Conservation (phyloP, 2,797 vertebrate genomes). For the Toxotes lorentzi region DNA sequence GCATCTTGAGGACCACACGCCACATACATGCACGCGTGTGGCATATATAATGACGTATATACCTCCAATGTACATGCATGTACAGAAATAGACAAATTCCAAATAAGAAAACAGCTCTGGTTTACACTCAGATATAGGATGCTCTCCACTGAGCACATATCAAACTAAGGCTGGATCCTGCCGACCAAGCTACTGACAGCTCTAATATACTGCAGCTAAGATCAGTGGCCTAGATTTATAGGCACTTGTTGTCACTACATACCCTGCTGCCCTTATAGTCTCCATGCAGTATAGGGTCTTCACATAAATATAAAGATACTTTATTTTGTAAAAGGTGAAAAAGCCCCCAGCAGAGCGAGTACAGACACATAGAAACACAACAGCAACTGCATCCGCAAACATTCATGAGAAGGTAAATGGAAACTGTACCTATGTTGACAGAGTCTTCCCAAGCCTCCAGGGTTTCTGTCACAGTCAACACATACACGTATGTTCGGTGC, state of each 20-base stretch:
- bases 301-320: conserved; percentile 45
- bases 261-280: conserved; percentile 10
- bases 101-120: neutral
- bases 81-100: neutral
- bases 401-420: neutral
- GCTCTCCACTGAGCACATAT: conserved; percentile 7
- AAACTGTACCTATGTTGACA: conserved; percentile 92
- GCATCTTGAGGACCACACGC: neutral
- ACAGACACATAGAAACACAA: neutral
- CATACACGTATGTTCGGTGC: conserved; percentile 97
- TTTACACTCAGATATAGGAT: conserved; percentile 1
- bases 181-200: conserved; percentile 32
- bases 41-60: neutral
- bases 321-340: conserved; percentile 1
- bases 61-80: neutral
- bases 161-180: conserved; percentile 15
- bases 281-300: neutral
- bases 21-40: neutral
- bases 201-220: conserved; percentile 49
- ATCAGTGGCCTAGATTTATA: conserved; percentile 64
- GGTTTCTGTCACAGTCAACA: conserved; percentile 97
- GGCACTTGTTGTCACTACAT: conserved; percentile 53
- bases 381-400: conserved; percentile 1
- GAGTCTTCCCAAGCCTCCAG: conserved; percentile 99
- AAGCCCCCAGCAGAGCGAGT: neutral